Evolutionary conservation across 2,113 vertebrate species (phyloP).

Genomic region (Peromyscus leucopus): DNA sequence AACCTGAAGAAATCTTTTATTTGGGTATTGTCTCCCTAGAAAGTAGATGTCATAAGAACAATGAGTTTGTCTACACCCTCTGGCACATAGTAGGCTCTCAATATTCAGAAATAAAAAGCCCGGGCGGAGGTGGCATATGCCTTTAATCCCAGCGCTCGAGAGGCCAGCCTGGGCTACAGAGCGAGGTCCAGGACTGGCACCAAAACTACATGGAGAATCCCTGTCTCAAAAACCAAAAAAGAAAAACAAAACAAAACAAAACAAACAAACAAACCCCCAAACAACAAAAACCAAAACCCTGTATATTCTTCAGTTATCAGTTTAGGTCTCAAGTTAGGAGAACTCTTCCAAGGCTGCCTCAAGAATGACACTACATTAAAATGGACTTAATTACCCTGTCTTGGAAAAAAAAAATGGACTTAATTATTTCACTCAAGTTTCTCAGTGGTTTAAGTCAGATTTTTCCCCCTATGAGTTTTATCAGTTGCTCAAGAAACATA

Average conservation of each 20-base stretch:
- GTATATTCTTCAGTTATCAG: neutral
- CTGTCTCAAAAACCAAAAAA: too few species aligned
- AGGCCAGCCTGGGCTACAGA: too few species aligned
- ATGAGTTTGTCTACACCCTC: neutral
- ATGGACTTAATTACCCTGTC: neutral
- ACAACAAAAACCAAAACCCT: neutral
- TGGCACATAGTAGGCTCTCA: neutral
- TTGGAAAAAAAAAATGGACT: neutral
- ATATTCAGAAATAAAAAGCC: neutral
- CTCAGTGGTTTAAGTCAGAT: neutral
- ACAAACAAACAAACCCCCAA: too few species aligned
- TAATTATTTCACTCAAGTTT: neutral
- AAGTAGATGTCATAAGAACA: neutral
- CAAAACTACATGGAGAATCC: too few species aligned
- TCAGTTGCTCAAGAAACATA: slow-evolving; percentile 21
- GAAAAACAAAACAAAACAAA: neutral
- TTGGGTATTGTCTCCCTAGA: neutral
- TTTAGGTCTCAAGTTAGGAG: neutral
- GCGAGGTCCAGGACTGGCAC: too few species aligned
- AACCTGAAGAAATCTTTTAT: neutral
- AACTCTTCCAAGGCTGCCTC: neutral
- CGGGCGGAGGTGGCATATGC: too few species aligned
- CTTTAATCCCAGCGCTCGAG: too few species aligned
- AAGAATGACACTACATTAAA: neutral
- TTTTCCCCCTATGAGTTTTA: slow-evolving; percentile 31